Percentiles rank a stretch among this genome's conserved stretches.
Conservation (phyloP, 2,797 vertebrate genomes). For the Remorina albescens region DNA sequence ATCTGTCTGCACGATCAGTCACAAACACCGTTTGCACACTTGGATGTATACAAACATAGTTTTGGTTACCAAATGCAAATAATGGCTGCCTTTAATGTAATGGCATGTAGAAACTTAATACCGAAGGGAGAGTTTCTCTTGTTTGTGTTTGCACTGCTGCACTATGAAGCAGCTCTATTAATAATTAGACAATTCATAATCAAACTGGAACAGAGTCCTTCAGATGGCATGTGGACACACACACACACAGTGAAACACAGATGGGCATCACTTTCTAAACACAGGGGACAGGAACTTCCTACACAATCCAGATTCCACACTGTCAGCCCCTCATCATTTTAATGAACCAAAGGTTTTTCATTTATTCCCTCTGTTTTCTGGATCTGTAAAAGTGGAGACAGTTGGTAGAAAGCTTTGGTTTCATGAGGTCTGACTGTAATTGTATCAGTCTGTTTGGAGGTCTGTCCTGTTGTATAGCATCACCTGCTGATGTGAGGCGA, state of each 20-base stretch:
- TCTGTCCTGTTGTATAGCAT: background rate
- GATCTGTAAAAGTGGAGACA: background rate
- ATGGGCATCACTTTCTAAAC: conserved; percentile 45
- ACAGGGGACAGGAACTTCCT: conserved; percentile 48
- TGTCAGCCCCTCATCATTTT: background rate
- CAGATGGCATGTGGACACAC: conserved; percentile 24
- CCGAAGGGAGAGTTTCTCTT: background rate
- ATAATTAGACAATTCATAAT: conserved; percentile 78
- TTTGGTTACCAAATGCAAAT: conserved; percentile 18
- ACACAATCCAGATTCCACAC: conserved; percentile 31
- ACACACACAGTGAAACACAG: conserved; percentile 35
- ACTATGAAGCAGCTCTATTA: conserved; percentile 55
- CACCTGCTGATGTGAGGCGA: background rate
- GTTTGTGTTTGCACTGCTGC: conserved; percentile 21
- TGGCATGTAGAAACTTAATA: conserved; percentile 49
- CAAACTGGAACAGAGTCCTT: conserved; percentile 44
- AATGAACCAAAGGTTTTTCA: conserved; percentile 38
- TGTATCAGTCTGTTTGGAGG: background rate
- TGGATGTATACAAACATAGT: background rate
- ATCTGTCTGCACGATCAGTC: conserved; percentile 24
- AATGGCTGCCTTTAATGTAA: conserved; percentile 31
- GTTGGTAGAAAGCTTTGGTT: conserved; percentile 1
- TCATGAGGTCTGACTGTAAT: background rate
- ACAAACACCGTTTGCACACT: background rate
- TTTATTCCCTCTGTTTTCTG: conserved; percentile 2